Conservation (phyloP, 2,113 vertebrate species). For the Sander vitreus region DNA sequence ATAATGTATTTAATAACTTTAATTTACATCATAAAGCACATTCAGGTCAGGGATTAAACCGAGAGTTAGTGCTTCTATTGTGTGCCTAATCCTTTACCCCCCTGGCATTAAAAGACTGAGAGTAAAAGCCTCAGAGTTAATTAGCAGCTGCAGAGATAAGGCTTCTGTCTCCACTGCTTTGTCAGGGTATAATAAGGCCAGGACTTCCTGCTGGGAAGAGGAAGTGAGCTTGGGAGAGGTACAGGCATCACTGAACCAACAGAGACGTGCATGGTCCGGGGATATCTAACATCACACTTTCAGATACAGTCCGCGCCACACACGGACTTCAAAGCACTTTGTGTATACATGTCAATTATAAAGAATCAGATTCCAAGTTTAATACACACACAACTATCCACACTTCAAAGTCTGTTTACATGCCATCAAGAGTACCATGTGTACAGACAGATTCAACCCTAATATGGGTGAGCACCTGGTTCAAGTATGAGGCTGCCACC, state of each 20-base stretch:
- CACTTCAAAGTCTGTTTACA: slow-evolving; percentile 66
- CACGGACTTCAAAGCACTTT: slow-evolving; percentile 59
- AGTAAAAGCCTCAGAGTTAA: slow-evolving; percentile 60
- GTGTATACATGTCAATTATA: slow-evolving; percentile 65
- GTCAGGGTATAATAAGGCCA: slow-evolving; percentile 48
- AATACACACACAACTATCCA: slow-evolving; percentile 33
- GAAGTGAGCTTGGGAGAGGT: slow-evolving; percentile 42
- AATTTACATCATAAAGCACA: slow-evolving; percentile 40
- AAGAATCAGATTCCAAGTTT: slow-evolving; percentile 63
- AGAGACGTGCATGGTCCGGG: slow-evolving; percentile 13
- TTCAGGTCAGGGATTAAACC: slow-evolving; percentile 63
- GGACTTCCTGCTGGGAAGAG: slow-evolving; percentile 59
- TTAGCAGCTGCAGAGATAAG: slow-evolving; percentile 62
- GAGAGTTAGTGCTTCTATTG: slow-evolving; percentile 38
- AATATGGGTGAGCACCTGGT: slow-evolving; percentile 57
- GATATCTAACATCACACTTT: slow-evolving; percentile 62
- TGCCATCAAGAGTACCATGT: slow-evolving; percentile 34
- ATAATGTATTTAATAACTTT: slow-evolving; percentile 28
- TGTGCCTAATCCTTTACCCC: slow-evolving; percentile 15
- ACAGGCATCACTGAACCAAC: slow-evolving; percentile 41
- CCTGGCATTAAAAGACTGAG: slow-evolving; percentile 43
- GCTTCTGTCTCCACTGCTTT: slow-evolving; percentile 32
- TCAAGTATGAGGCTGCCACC: slow-evolving; percentile 42
- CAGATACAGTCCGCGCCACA: slow-evolving; percentile 44
- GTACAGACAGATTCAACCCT: slow-evolving; percentile 22